phyloP scores from a whole-genome alignment of 2,888 invertebrate species.

The Sicus ferrugineus region DNA sequence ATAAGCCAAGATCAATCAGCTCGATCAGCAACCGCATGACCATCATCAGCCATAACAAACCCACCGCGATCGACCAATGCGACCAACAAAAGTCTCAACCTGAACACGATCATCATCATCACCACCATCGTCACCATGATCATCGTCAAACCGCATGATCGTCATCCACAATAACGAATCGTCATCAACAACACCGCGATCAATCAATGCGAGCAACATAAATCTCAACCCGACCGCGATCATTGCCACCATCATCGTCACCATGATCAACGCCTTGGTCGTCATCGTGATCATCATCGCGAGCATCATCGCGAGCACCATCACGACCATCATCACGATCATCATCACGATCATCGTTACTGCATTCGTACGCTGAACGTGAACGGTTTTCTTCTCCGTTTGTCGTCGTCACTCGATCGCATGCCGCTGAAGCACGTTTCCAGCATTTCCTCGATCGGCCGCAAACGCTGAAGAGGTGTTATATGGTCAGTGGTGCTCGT shows the following conservation, averaged over 20 bases:
- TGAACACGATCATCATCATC: not conserved
- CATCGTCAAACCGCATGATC: too few relatives aligned
- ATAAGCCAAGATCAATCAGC: not conserved
- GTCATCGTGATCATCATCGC: constrained; percentile 40
- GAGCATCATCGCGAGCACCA: not conserved
- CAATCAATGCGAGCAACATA: constrained; percentile 14
- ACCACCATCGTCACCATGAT: not conserved
- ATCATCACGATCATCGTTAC: not conserved
- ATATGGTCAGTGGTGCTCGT: constrained; percentile 41
- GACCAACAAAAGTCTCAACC: constrained; percentile 14
- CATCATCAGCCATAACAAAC: too few relatives aligned
- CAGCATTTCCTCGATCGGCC: constrained; percentile 20
- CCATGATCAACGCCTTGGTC: constrained; percentile 37
- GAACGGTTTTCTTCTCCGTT: not conserved
- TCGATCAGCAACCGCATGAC: too few relatives aligned
- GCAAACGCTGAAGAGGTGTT: constrained; percentile 33
- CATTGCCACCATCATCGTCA: not conserved
- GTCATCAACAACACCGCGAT: not conserved
- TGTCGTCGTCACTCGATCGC: not conserved
- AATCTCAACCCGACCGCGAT: constrained; percentile 5
- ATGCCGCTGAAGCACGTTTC: constrained; percentile 28
- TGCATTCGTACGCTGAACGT: constrained; percentile 13
- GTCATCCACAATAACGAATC: too few relatives aligned
- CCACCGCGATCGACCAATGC: not conserved
- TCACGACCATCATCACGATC: constrained; percentile 10